Percentiles rank a stretch among this genome's conserved stretches.
Conservation (phyloP, 2,797 vertebrate species). For the Acrossocheilus wenchowensis region DNA sequence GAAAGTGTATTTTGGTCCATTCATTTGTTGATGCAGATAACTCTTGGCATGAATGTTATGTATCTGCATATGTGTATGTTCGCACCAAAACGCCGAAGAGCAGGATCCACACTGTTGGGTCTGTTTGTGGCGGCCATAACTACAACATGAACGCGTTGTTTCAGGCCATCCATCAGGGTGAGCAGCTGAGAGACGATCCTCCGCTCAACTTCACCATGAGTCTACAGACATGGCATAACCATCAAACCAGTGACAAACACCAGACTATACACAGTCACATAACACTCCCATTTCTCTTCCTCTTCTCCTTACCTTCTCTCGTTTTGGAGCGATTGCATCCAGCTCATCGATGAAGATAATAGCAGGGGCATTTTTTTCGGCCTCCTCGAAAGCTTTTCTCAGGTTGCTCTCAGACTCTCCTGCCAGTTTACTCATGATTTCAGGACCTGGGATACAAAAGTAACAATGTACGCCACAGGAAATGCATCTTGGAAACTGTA, state of each 20-base stretch:
- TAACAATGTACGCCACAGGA: neutral
- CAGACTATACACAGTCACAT: neutral
- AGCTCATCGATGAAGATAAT: conserved; percentile 73
- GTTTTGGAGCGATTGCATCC: conserved; percentile 71
- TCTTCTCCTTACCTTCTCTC: conserved; percentile 66
- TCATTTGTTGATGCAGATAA: neutral
- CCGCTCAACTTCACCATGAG: conserved; percentile 69
- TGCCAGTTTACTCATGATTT: conserved; percentile 73
- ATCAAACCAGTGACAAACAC: neutral
- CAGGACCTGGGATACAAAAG: conserved; percentile 60
- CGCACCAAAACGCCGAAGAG: conserved; percentile 65
- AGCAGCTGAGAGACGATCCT: conserved; percentile 70
- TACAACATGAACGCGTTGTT: conserved; percentile 67
- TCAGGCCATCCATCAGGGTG: conserved; percentile 70
- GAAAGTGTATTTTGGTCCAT: neutral
- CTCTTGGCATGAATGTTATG: neutral
- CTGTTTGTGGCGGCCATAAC: conserved; percentile 72
- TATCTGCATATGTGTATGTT: neutral
- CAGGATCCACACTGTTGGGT: conserved; percentile 70
- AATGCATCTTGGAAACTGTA: neutral
- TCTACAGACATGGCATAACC: conserved; percentile 53
- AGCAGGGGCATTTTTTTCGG: conserved; percentile 70
- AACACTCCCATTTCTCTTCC: neutral
- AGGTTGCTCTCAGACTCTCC: conserved; percentile 72
- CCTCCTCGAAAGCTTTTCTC: conserved; percentile 71